Evolutionary conservation across 2,888 invertebrate species (phyloP).

Genomic region (Leptarthrus brevirostris): DNA sequence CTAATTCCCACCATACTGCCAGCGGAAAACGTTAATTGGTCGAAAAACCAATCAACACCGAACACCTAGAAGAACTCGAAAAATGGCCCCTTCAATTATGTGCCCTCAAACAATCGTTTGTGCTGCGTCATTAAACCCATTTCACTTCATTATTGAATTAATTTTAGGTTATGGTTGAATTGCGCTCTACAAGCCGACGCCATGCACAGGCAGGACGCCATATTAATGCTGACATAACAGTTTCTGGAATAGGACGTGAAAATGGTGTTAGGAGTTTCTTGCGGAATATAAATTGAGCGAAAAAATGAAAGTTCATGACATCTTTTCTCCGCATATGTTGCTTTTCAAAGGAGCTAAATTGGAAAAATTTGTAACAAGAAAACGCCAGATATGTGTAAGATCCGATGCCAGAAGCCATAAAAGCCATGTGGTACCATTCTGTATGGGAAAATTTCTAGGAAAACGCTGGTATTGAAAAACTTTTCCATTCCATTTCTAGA

Average conservation of each 20-base stretch:
- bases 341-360: not conserved
- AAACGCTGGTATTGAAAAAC: not conserved
- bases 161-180: not conserved
- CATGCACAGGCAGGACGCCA: not conserved
- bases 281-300: not conserved
- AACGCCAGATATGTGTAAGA: not conserved
- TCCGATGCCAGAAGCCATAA: not conserved
- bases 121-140: conserved; percentile 1
- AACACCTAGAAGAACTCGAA: no score
- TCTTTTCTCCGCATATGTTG: not conserved
- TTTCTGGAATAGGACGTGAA: not conserved
- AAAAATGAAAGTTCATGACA: not conserved
- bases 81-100: conserved; percentile 1
- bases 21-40: not conserved
- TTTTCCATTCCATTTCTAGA: not conserved
- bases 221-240: not conserved
- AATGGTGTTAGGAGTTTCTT: not conserved
- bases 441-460: no score
- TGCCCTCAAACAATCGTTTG: not conserved
- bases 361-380: not conserved
- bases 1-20: not conserved
- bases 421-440: no score
- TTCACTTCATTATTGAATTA: conserved; percentile 3
- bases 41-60: not conserved
- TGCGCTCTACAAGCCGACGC: not conserved